Base-by-base conservation (phyloP, 2,888 invertebrate species). In the Ichneumon xanthorius region DNA sequence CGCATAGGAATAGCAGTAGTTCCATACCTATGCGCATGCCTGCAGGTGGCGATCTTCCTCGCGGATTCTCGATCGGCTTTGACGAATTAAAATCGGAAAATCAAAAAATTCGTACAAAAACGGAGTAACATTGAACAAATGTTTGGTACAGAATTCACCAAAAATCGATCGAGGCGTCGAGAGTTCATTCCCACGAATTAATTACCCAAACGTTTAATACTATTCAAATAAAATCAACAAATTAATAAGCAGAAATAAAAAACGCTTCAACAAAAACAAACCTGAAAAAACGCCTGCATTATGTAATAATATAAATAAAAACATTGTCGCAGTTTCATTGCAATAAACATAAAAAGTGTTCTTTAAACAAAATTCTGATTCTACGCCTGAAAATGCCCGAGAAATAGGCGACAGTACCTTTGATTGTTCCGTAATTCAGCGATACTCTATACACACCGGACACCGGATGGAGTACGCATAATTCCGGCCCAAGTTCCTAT, bases 1-100 rank as follows among this genome's bases (percentile, higher is more conserved):
- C 68, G 55, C 45, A 33, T 48, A 65, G 53, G 14, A 78, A 82
- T 70, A 45, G 61, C 45, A n/a, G 68, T 70, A 45, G 40, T 22
- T 63, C 40, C n/a, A 40, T 63, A 40, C 45, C 76, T 50, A 63
- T 30, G 78, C 26, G 37, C 50, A 58, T 16, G 45, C 26, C 58
- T 61, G 30, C 65, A 68, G 67, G 37, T 58, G 19, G 19, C 19
- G 11, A n/a, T 33, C 48, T 48, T 33, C 19, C 37, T 55, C 63
- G 58, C 26, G 30, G 53, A 48, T 48, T 48, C 33, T 14, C 6
- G 5, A 19, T 33, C 33, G 22, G 7, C 6, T 22, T 33, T 30
- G 50, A 45, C 30, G 55, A 67, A 72, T 75, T 22, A 37, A 16
- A 50, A 61, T 40, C 1, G 22, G 50, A n/a, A 22, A 33, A 50